Evolutionary conservation across 1,140 invertebrate genomes (phyloP).

Genomic region (Agraylea sexmaculata): DNA sequence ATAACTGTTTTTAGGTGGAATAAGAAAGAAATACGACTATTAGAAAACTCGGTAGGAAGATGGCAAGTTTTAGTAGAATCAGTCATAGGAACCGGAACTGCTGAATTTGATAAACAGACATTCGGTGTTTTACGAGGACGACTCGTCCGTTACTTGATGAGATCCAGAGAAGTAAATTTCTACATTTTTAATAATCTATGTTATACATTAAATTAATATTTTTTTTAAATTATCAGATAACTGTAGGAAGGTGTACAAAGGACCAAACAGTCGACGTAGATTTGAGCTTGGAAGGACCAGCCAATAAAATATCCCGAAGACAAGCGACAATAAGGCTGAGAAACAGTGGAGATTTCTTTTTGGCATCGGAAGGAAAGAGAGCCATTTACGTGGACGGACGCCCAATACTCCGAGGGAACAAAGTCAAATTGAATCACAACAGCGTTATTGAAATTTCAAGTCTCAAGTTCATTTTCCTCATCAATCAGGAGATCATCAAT

Average conservation of each 20-base stretch:
- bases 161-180: constrained; percentile 72
- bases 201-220: constrained; percentile 4
- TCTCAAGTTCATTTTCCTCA: constrained; percentile 82
- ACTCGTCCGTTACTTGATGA: constrained; percentile 87
- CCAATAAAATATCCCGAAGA: constrained; percentile 71
- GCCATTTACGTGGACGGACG: constrained; percentile 89
- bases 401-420: constrained; percentile 74
- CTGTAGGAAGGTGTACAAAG: constrained; percentile 79
- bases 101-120: constrained; percentile 83
- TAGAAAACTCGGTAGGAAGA: constrained; percentile 80
- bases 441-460: constrained; percentile 90
- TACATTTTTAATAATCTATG: constrained; percentile 8
- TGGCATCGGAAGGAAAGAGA: constrained; percentile 90
- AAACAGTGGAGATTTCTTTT: constrained; percentile 87
- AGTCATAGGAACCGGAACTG: constrained; percentile 67
- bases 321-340: constrained; percentile 83
- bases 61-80: constrained; percentile 93
- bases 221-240: constrained; percentile 51
- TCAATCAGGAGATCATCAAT: constrained; percentile 85
- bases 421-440: constrained; percentile 82
- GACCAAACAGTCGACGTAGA: constrained; percentile 91
- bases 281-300: constrained; percentile 80
- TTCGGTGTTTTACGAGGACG: constrained; percentile 85
- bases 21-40: constrained; percentile 68
- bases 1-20: constrained; percentile 28